phyloP scores from a whole-genome alignment of 1,140 invertebrate species.

The Caenorhabditis briggsae region DNA sequence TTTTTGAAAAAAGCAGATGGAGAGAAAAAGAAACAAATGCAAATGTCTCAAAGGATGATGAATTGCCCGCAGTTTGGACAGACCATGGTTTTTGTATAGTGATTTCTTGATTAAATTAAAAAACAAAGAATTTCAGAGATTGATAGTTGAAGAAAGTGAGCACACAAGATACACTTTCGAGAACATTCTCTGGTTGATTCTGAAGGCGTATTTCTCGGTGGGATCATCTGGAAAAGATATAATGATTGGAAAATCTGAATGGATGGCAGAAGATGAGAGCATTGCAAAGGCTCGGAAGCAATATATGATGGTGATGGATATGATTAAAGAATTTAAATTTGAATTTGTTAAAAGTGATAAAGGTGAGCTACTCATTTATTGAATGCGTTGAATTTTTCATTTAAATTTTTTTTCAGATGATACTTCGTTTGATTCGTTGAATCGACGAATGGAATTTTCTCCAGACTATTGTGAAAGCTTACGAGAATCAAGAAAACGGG shows the following conservation, averaged over 20 bases:
- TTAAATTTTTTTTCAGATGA: slow-evolving; percentile 11
- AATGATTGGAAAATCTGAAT: slow-evolving; percentile 44
- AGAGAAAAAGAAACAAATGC: slow-evolving; percentile 34
- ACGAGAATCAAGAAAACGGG: slow-evolving; percentile 9
- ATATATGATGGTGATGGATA: slow-evolving; percentile 56
- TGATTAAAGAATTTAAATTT: slow-evolving; percentile 41
- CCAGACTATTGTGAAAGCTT: slow-evolving; percentile 37
- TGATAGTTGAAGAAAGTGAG: slow-evolving; percentile 42
- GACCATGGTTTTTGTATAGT: background rate
- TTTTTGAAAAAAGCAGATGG: slow-evolving; percentile 32
- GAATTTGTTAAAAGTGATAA: slow-evolving; percentile 35
- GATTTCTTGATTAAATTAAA: background rate
- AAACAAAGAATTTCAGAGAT: slow-evolving; percentile 20
- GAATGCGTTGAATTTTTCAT: background rate
- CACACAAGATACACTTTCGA: slow-evolving; percentile 28
- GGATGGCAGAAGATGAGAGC: slow-evolving; percentile 46
- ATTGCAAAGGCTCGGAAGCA: slow-evolving; percentile 5
- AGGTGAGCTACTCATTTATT: background rate
- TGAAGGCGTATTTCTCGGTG: slow-evolving; percentile 49
- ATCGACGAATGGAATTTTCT: slow-evolving; percentile 30
- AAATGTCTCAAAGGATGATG: slow-evolving; percentile 11
- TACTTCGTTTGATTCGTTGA: background rate
- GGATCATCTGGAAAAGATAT: slow-evolving; percentile 7
- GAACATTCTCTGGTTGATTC: slow-evolving; percentile 54
- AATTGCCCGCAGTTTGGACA: slow-evolving; percentile 39